Conservation (phyloP, 2,797 vertebrate genomes). For the Falco biarmicus region DNA sequence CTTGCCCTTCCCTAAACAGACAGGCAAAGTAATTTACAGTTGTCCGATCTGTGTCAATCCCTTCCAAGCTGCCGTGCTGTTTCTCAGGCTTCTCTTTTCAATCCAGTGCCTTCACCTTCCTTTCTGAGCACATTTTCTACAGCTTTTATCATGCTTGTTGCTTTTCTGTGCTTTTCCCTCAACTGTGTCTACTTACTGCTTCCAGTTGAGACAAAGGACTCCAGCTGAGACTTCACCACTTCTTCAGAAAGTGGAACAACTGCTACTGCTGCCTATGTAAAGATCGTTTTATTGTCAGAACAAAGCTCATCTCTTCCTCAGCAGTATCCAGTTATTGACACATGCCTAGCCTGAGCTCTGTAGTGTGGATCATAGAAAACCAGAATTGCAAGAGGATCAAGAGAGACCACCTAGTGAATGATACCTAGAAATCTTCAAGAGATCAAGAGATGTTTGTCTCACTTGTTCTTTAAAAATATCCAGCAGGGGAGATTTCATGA, state of each 20-base stretch:
- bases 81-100: not conserved
- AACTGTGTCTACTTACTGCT: not conserved
- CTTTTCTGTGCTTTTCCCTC: not conserved
- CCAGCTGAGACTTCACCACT: not conserved
- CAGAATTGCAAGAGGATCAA: not conserved
- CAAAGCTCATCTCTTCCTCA: not conserved
- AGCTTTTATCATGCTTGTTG: not conserved
- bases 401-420: not conserved
- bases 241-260: not conserved
- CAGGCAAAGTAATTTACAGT: not conserved
- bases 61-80: not conserved
- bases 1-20: not conserved
- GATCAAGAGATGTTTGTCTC: not conserved
- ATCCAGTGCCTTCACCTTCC: not conserved
- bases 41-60: not conserved
- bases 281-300: not conserved
- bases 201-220: not conserved
- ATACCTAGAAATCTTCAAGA: not conserved
- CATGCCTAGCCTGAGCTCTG: not conserved
- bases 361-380: not conserved
- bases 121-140: not conserved
- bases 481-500: not conserved
- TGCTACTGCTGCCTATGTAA: not conserved
- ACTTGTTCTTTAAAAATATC: not conserved
- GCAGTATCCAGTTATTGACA: not conserved